Base-by-base conservation (phyloP, 2,113 vertebrate species). In the Ceyx cyanopectus region DNA sequence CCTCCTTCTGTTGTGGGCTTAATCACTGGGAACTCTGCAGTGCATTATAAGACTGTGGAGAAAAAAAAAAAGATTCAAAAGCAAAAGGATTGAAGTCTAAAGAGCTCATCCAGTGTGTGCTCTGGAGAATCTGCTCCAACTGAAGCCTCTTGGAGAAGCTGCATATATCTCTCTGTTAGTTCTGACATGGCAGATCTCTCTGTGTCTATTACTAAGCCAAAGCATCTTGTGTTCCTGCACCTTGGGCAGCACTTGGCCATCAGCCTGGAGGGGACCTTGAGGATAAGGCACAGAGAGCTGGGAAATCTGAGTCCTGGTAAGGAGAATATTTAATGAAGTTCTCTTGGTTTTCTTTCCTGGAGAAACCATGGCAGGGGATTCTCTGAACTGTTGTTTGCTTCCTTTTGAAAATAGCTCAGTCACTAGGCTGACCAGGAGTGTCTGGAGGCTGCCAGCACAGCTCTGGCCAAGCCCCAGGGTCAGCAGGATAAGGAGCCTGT, bases 41-140 rank as follows among this genome's bases (percentile, higher is more conserved):
- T 68, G 78, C 43, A 4, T 61, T 70, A 81, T 87, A 87, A 94
- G 81, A 58, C 69, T 84, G 78, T 46, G 86, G 95, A 76, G 78
- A 60, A 50, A 34, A 46, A 40, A 27, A 85, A 74, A 61, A 62
- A 86, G 87, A 94, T 90, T 76, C 92, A 93, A 96, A 95, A 93
- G 76, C 43, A 37, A 91, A 93, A 95, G 75, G 81, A 95, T 95
- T 94, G 86, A 77, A 82, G 94, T 95, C 92, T 93, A 68, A 92
- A 81, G 80, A 58, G 41, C 65, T 92, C 60, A 45, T 72, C 22
- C 19, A n/a, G 50, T 65, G n/a, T 53, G 56, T 54, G 45, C 85
- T 81, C 60, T 79, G 60, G 51, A 93, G 68, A 57, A 68, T 51
- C 29, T 84, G 32, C 58, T 83, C 60, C 51, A 75, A 56, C 66